These are phyloP conservation scores for Pandemis cinnamomeana DNA, from an alignment of 2,888 invertebrate species.

Conservation along the genomic window DNA sequence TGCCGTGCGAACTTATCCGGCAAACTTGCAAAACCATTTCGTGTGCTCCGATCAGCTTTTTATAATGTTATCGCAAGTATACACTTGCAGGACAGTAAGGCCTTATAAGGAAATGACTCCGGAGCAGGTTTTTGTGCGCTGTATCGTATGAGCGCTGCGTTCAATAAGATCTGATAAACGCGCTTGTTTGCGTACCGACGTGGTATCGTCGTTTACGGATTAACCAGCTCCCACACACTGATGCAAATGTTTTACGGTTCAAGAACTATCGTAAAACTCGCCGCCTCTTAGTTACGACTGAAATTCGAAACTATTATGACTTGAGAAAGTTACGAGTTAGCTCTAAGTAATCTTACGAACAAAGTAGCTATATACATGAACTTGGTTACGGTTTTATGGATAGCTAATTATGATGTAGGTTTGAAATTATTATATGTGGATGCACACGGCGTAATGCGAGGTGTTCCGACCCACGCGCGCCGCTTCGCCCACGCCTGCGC, in stretches of 20 bases:
- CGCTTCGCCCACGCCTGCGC: slow-evolving; percentile 43
- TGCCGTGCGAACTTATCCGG: slow-evolving; percentile 69
- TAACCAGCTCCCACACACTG: slow-evolving; percentile 20
- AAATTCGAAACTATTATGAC: slow-evolving; percentile 41
- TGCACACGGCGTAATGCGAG: slow-evolving; percentile 47
- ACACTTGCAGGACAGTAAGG: slow-evolving; percentile 70
- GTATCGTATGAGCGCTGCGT: slow-evolving; percentile 53
- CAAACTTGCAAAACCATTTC: slow-evolving; percentile 72
- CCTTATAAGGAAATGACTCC: slow-evolving; percentile 66
- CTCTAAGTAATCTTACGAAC: slow-evolving; percentile 33
- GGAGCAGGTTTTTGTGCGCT: slow-evolving; percentile 72
- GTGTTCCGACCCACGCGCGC: slow-evolving; percentile 46
- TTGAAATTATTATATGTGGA: slow-evolving; percentile 31
- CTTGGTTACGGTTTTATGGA: slow-evolving; percentile 45
- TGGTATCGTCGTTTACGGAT: slow-evolving; percentile 32
- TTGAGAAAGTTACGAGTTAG: slow-evolving; percentile 35
- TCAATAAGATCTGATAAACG: slow-evolving; percentile 74
- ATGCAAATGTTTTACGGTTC: slow-evolving; percentile 31
- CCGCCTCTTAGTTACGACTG: slow-evolving; percentile 30
- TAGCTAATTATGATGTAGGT: slow-evolving; percentile 42
- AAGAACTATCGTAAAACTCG: slow-evolving; percentile 36
- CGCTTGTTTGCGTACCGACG: slow-evolving; percentile 66
- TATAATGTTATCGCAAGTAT: slow-evolving; percentile 72
- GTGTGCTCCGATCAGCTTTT: slow-evolving; percentile 77
- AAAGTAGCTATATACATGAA: slow-evolving; percentile 17